Base-by-base conservation (phyloP, 2,797 vertebrate species). In the Huso huso region DNA sequence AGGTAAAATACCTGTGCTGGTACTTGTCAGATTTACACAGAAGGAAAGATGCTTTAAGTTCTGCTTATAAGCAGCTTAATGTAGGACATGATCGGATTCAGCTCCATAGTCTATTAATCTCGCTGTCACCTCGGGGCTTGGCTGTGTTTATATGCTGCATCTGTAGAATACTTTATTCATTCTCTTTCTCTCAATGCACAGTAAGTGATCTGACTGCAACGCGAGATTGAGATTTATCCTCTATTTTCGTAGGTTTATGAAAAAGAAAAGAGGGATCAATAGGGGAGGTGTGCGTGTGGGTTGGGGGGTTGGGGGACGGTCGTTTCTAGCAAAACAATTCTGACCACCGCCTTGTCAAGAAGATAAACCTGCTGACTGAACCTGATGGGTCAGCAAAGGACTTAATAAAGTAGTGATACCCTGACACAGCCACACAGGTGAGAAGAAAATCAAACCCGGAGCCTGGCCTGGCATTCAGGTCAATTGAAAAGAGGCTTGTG, bases 151-250 rank as follows among this genome's bases (percentile, higher is more conserved):
- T 73, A 64, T 23, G 76, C 62, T 70, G 69, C 71, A 75, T 74
- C 82, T 76, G 74, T 66, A 78, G 78, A 77, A 80, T 76, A 74
- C 76, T 81, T 81, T 81, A 78, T 81, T 83, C 79, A 76, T 83
- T 80, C 37, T 37, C 37, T 37, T 37, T 77, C 75, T 79, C 72
- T 71, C 72, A 65, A 73, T 79, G 62, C 72, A 81, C 85, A 79
- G 80, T 78, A 84, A 83, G 82, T 83, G 77, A 78, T 82, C 76
- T 78, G 78, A 82, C 80, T 85, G 78, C 73, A 82, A 78, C 77
- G 82, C 48, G 76, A 81, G 81, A 84, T 83, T 82, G 83, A 85
- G 81, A 80, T 81, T 80, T 73, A 77, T 86, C 80, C 37, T 37
- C 37, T 37, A 37, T 37, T 37, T 37, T 37, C 3, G 4, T 5